These are phyloP conservation scores for Tachuris rubrigastra DNA, from an alignment of 2,113 vertebrate species.

Conservation along the genomic window DNA sequence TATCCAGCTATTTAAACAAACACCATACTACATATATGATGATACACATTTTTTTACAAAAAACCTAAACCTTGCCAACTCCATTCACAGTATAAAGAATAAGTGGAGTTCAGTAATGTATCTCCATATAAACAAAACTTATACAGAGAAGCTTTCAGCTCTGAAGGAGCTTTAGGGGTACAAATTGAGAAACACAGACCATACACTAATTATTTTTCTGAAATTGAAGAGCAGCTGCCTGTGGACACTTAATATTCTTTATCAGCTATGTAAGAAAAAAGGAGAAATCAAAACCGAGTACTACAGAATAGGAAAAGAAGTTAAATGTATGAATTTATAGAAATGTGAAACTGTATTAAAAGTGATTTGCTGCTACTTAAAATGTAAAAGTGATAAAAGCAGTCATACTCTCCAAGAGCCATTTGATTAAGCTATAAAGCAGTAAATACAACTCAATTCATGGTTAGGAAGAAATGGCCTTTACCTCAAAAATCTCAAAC, in stretches of 20 bases:
- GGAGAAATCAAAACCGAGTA: not conserved
- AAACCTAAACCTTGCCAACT: not conserved
- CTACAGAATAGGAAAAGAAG: not conserved
- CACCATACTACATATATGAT: not conserved
- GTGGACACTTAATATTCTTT: not conserved
- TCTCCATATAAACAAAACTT: not conserved
- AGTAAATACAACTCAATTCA: not conserved
- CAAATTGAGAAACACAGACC: not conserved
- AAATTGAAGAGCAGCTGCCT: not conserved
- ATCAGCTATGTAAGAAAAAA: not conserved
- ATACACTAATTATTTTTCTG: not conserved
- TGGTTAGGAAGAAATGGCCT: not conserved
- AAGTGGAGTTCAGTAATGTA: not conserved
- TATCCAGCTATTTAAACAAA: not conserved
- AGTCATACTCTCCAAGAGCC: not conserved
- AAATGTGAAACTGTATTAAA: not conserved
- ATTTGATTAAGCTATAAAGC: not conserved
- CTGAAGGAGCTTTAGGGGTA: not conserved
- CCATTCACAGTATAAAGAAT: not conserved
- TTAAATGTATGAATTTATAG: not conserved
- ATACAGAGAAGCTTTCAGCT: not conserved
- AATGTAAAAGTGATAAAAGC: not conserved
- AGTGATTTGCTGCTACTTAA: not conserved
- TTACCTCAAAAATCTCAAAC: not conserved
- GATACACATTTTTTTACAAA: fast-evolving